These are phyloP conservation scores for Cerastis rubricosa DNA, from an alignment of 2,888 invertebrate species.

Conservation along the genomic window DNA sequence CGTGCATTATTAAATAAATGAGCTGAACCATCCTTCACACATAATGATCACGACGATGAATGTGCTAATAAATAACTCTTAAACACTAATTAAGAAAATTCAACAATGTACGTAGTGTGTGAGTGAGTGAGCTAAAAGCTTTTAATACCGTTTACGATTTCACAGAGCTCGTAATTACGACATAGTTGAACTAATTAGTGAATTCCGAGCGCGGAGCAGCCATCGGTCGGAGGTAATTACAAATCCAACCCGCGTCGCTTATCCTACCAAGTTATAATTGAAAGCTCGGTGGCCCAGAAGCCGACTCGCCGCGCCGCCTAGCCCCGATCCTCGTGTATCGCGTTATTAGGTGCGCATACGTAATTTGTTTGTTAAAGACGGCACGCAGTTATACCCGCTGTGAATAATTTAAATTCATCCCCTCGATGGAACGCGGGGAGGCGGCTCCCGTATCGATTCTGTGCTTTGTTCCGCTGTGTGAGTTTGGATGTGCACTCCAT, in stretches of 20 bases:
- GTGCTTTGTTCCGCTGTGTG: conserved; percentile 72
- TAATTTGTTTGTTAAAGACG: conserved; percentile 91
- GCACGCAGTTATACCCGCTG: conserved; percentile 89
- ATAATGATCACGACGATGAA: conserved; percentile 28
- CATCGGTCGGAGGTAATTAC: conserved; percentile 82
- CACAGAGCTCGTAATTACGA: conserved; percentile 80
- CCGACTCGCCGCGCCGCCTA: conserved; percentile 66
- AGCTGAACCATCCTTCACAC: conserved; percentile 49
- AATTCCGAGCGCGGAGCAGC: conserved; percentile 68
- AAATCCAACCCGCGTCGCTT: conserved; percentile 83
- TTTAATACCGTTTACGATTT: conserved; percentile 77
- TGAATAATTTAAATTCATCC: conserved; percentile 91
- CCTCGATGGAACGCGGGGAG: conserved; percentile 81
- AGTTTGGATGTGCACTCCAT: conserved; percentile 73
- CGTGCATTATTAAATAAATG: conserved; percentile 38
- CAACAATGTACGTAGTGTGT: conserved; percentile 56
- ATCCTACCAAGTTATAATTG: conserved; percentile 88
- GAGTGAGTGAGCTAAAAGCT: conserved; percentile 73
- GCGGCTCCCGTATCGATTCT: conserved; percentile 84
- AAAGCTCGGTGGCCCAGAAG: conserved; percentile 87
- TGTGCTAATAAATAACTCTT: conserved; percentile 50
- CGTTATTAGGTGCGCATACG: conserved; percentile 89
- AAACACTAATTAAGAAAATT: conserved; percentile 61
- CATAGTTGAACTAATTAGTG: conserved; percentile 81
- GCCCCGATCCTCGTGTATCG: conserved; percentile 83